Conservation (phyloP, 1,140 invertebrate species). For the Aphis craccivora region DNA sequence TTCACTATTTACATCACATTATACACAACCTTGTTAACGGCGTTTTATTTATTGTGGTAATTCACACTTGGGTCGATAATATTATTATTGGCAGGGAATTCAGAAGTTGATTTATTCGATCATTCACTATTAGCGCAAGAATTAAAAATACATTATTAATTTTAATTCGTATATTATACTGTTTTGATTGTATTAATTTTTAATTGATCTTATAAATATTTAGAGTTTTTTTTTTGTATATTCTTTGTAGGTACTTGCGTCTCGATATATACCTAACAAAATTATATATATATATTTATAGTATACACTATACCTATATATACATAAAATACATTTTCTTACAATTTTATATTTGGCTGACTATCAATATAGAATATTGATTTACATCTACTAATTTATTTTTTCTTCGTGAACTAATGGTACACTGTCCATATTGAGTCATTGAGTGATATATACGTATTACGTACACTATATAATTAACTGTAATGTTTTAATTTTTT, state of each 20-base stretch:
- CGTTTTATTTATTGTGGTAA: conserved; percentile 26
- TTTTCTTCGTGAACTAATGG: too few species aligned
- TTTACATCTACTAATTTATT: too few species aligned
- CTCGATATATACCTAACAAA: not conserved
- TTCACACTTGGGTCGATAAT: not conserved
- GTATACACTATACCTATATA: not conserved
- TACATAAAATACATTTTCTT: not conserved
- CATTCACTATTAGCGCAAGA: not conserved
- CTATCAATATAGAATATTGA: too few species aligned
- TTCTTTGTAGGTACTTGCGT: not conserved
- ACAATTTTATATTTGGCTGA: too few species aligned
- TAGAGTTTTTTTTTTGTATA: not conserved
- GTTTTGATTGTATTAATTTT: not conserved
- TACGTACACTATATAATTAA: too few species aligned
- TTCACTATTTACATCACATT: conserved; percentile 8
- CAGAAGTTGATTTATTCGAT: not conserved
- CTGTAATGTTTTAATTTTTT: too few species aligned
- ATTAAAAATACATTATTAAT: not conserved
- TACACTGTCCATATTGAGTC: too few species aligned
- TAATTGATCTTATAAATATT: not conserved
- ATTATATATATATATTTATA: not conserved
- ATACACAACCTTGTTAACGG: not conserved
- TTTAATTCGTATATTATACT: not conserved
- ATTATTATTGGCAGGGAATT: not conserved
- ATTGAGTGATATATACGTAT: too few species aligned